Conservation (phyloP, 2,888 invertebrate genomes). For the Harpalus rufipes region DNA sequence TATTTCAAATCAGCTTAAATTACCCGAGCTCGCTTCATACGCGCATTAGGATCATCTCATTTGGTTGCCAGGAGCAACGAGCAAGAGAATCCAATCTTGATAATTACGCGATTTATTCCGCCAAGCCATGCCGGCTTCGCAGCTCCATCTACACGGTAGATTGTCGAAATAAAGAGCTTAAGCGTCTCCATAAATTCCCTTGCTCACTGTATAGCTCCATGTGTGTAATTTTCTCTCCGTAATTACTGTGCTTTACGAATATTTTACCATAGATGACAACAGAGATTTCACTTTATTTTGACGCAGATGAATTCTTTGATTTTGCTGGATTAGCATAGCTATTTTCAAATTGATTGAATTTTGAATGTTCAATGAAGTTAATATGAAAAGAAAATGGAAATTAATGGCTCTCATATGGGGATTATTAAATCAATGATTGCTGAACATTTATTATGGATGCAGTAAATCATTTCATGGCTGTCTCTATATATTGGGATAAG, state of each 20-base stretch:
- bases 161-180: constrained; percentile 47
- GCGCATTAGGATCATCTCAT: constrained; percentile 38
- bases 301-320: not conserved
- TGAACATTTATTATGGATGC: not conserved
- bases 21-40: constrained; percentile 10
- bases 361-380: not conserved
- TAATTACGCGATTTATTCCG: constrained; percentile 63
- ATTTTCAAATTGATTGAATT: constrained; percentile 1
- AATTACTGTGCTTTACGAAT: not conserved
- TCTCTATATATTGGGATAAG: not conserved
- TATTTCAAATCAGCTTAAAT: constrained; percentile 30
- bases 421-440: not conserved
- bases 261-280: not conserved
- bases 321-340: not conserved
- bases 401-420: not conserved
- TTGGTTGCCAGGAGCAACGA: constrained; percentile 3
- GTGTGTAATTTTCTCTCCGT: not conserved
- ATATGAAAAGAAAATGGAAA: not conserved
- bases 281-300: no score
- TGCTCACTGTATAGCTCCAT: not conserved
- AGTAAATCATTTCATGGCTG: not conserved
- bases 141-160: constrained; percentile 30
- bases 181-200: constrained; percentile 46
- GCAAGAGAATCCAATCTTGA: constrained; percentile 57
- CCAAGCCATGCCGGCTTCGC: constrained; percentile 35